Evolutionary conservation across 2,113 vertebrate genomes (phyloP).

Genomic region (Bungarus multicinctus): DNA sequence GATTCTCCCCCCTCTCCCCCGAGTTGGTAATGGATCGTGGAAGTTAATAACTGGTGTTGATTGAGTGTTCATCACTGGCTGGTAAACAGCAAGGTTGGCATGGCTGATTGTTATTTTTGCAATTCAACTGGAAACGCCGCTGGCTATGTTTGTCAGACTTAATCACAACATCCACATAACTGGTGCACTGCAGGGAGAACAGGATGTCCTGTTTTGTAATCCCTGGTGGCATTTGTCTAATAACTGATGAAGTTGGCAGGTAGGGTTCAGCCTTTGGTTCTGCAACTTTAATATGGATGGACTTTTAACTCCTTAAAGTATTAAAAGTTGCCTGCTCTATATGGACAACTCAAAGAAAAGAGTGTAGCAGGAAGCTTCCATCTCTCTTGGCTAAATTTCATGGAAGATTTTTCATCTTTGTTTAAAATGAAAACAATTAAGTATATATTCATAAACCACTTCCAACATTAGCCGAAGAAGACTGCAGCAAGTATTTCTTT

Average conservation of each 20-base stretch:
- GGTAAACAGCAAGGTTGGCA: background rate
- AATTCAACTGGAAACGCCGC: background rate
- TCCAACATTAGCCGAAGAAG: background rate
- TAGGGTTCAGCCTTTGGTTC: background rate
- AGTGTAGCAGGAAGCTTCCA: background rate
- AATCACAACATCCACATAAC: background rate
- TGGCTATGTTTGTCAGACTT: background rate
- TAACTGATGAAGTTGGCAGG: background rate
- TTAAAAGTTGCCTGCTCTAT: background rate
- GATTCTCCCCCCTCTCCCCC: background rate
- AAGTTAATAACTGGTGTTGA: background rate
- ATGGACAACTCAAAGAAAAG: background rate
- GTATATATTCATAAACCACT: background rate
- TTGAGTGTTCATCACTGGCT: background rate
- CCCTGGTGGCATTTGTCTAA: background rate
- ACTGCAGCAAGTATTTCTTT: too few relatives aligned
- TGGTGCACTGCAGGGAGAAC: background rate
- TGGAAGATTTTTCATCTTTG: background rate
- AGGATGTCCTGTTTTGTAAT: background rate
- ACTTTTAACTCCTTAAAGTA: background rate
- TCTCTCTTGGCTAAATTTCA: background rate
- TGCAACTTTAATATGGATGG: background rate
- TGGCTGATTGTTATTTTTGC: background rate
- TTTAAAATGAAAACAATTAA: background rate
- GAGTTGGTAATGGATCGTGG: background rate